Conservation (phyloP, 2,888 invertebrate genomes). For the Apeira syringaria region DNA sequence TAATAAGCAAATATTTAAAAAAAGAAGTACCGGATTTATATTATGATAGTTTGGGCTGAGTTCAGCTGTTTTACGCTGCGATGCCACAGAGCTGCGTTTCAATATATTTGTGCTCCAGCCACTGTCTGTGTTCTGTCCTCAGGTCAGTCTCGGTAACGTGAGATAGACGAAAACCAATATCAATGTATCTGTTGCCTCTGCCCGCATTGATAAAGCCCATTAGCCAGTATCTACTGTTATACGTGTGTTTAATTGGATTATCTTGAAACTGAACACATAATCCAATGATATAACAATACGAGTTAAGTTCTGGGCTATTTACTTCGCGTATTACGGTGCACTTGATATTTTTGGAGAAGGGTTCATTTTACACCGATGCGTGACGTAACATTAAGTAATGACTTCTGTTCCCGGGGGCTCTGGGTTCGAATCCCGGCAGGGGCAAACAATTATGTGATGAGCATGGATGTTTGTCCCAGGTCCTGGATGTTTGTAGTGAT, state of each 20-base stretch:
- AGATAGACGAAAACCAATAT: conserved; percentile 9
- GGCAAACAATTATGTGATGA: too few species aligned
- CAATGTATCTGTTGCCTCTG: conserved; percentile 19
- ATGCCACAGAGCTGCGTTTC: too few species aligned
- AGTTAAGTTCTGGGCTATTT: conserved; percentile 36
- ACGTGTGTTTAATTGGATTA: conserved; percentile 24
- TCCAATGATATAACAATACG: conserved; percentile 29
- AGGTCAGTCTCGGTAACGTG: conserved; percentile 1
- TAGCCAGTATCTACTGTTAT: neutral
- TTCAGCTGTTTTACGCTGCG: too few species aligned
- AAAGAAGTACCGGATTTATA: too few species aligned
- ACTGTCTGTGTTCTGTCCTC: too few species aligned
- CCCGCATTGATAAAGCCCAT: conserved; percentile 8
- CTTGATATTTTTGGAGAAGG: conserved; percentile 20
- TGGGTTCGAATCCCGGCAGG: too few species aligned
- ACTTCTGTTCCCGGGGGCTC: neutral
- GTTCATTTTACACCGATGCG: conserved; percentile 22
- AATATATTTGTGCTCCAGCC: too few species aligned
- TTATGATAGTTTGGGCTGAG: too few species aligned
- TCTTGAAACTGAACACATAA: conserved; percentile 21
- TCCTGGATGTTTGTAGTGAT: too few species aligned
- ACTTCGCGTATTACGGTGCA: conserved; percentile 23
- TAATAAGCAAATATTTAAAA: too few species aligned
- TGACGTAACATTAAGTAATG: conserved; percentile 4
- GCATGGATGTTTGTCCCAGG: too few species aligned